Conservation (phyloP, 2,797 vertebrate species). For the Ctenopoma multispine region DNA sequence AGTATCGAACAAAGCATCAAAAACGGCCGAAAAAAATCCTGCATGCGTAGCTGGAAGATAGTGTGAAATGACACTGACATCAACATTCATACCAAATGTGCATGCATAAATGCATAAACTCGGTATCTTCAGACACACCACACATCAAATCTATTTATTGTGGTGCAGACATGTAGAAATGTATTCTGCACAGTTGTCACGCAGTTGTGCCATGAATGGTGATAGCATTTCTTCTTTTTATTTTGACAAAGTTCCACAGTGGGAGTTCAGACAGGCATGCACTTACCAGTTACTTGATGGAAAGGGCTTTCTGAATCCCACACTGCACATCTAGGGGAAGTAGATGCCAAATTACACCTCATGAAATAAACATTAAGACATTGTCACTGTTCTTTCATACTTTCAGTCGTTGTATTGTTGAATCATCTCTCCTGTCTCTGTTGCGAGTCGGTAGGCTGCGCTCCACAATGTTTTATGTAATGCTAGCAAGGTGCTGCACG, state of each 20-base stretch:
- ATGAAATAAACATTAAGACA: conserved; percentile 64
- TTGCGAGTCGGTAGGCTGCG: conserved; percentile 41
- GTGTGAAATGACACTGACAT: conserved; percentile 32
- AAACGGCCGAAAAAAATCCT: not conserved
- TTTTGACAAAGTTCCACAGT: conserved; percentile 42
- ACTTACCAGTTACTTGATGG: conserved; percentile 35
- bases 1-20: not conserved
- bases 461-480: conserved; percentile 51
- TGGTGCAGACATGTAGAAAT: conserved; percentile 19
- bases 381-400: conserved; percentile 43
- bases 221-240: conserved; percentile 48
- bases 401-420: conserved; percentile 36
- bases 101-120: conserved; percentile 45
- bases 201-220: conserved; percentile 12
- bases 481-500: conserved; percentile 45
- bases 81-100: conserved; percentile 1
- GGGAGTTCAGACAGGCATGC: conserved; percentile 44
- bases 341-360: conserved; percentile 55
- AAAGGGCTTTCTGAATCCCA: conserved; percentile 50
- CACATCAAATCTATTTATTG: conserved; percentile 43
- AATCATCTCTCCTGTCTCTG: conserved; percentile 31
- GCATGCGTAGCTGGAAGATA: conserved; percentile 19
- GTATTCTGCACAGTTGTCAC: conserved; percentile 43
- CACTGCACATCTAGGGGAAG: conserved; percentile 21
- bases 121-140: conserved; percentile 24